Conservation (phyloP, 2,888 invertebrate species). For the Sinohyriopsis cumingii region DNA sequence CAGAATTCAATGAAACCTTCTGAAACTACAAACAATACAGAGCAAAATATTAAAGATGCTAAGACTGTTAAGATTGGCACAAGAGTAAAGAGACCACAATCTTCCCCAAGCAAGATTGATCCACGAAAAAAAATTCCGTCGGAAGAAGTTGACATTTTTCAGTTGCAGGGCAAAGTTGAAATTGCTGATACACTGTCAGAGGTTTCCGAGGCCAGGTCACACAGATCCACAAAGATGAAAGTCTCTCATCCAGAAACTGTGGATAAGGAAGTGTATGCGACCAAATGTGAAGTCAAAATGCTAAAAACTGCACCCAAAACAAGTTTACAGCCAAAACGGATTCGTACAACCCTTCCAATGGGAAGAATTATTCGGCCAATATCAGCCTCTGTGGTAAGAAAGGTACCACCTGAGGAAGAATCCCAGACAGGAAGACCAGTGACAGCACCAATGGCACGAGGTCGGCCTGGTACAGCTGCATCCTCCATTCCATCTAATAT, state of each 20-base stretch:
- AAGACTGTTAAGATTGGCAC: constrained; percentile 22
- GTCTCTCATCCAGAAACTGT: constrained; percentile 39
- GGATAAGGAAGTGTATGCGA: constrained; percentile 50
- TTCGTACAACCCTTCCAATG: constrained; percentile 58
- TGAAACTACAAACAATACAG: constrained; percentile 57
- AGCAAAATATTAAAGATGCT: constrained; percentile 43
- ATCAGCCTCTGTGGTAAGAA: constrained; percentile 51
- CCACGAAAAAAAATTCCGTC: constrained; percentile 63
- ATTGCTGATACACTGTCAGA: constrained; percentile 47
- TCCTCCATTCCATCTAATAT: constrained; percentile 47
- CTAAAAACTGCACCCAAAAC: constrained; percentile 41
- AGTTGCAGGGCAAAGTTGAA: constrained; percentile 37
- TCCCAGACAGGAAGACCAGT: constrained; percentile 39
- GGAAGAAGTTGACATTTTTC: constrained; percentile 53
- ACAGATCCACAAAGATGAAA: constrained; percentile 46
- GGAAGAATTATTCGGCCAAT: constrained; percentile 63
- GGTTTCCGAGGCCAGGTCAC: constrained; percentile 48
- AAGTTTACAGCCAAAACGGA: constrained; percentile 55
- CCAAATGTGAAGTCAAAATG: constrained; percentile 47
- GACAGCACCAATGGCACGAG: constrained; percentile 42
- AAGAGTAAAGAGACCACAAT: constrained; percentile 53
- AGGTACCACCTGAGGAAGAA: constrained; percentile 27
- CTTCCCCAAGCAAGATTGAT: constrained; percentile 68
- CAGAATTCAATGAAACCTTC: constrained; percentile 58
- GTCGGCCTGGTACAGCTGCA: constrained; percentile 36